These are phyloP conservation scores for Lordiphosa clarofinis DNA, from an alignment of 1,140 invertebrate genomes.

Conservation along the genomic window DNA sequence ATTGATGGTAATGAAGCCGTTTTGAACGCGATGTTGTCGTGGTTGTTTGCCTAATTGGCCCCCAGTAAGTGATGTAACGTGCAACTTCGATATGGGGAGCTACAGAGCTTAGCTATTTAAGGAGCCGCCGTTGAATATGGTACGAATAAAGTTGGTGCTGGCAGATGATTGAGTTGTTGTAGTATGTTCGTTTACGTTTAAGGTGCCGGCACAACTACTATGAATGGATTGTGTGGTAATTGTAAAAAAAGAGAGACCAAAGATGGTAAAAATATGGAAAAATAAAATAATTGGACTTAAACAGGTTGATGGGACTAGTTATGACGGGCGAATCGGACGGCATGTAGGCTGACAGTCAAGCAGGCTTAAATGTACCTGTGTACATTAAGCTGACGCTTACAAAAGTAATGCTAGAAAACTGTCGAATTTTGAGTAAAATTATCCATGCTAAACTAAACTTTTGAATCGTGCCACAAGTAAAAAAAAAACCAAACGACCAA, in stretches of 20 bases:
- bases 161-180: constrained; percentile 25
- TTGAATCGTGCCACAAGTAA: too few species aligned
- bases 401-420: too few species aligned
- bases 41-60: constrained; percentile 50
- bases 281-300: constrained; percentile 6
- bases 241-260: background rate
- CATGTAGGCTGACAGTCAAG: background rate
- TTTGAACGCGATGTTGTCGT: constrained; percentile 33
- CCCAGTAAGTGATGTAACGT: constrained; percentile 38
- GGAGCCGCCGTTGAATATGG: constrained; percentile 40
- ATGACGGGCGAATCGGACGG: too few species aligned
- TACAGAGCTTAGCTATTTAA: constrained; percentile 6
- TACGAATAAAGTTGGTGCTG: constrained; percentile 24
- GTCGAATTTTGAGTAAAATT: too few species aligned
- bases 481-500: too few species aligned
- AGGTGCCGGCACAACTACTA: too few species aligned
- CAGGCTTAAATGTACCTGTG: too few species aligned
- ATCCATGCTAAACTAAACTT: too few species aligned
- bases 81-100: background rate
- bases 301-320: background rate
- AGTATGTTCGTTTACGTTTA: too few species aligned
- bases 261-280: background rate
- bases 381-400: too few species aligned
- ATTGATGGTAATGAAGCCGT: constrained; percentile 71
- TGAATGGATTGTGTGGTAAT: background rate